A percentile compares a stretch with the other conserved stretches of the same genome.
These are phyloP conservation scores for Physella acuta DNA, from an alignment of 1,140 invertebrate genomes.

Conservation along the genomic window DNA sequence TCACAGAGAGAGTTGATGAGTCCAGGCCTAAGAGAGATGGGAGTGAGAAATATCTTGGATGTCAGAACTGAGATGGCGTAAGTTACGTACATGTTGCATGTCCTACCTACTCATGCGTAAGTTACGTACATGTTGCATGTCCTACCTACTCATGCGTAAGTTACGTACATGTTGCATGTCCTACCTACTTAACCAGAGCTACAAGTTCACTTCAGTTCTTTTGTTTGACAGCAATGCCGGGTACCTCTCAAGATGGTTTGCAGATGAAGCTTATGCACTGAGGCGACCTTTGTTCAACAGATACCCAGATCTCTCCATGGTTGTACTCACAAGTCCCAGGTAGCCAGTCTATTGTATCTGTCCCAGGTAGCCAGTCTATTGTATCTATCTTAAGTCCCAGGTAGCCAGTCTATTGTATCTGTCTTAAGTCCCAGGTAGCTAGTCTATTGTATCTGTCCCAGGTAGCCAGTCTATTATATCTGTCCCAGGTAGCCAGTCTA, in stretches of 20 bases:
- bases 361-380: neutral
- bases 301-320: conserved; percentile 62
- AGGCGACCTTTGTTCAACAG: conserved; percentile 72
- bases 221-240: conserved; percentile 38
- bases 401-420: too few species aligned
- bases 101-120: neutral
- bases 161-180: too few species aligned
- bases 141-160: too few species aligned
- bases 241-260: conserved; percentile 38
- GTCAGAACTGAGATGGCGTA: conserved; percentile 63
- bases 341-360: neutral
- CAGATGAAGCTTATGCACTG: conserved; percentile 63
- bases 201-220: too few species aligned
- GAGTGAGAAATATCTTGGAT: conserved; percentile 65
- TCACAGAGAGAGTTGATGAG: conserved; percentile 35
- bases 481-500: too few species aligned
- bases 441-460: too few species aligned
- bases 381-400: conserved; percentile 58
- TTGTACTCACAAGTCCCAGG: conserved; percentile 31
- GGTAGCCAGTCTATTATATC: too few species aligned
- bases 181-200: too few species aligned
- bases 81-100: too few species aligned
- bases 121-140: neutral
- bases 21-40: conserved; percentile 62
- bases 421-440: too few species aligned